Percentiles rank a stretch among this genome's conserved stretches.
These are phyloP conservation scores for Penaeus monodon DNA, from an alignment of 2,888 invertebrate genomes.

Conservation along the genomic window DNA sequence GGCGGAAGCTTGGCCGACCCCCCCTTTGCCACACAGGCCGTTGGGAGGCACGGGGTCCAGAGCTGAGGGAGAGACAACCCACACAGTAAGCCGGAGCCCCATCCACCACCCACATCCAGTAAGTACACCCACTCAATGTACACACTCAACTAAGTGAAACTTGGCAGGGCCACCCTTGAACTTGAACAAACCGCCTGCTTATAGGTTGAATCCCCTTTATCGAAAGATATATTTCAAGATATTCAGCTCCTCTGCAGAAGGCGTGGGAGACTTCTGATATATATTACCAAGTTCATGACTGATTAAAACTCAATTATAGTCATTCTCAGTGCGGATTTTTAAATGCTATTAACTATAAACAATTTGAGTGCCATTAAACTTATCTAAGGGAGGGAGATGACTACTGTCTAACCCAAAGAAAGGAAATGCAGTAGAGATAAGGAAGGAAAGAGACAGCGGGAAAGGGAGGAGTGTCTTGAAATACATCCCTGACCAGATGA, in stretches of 20 bases:
- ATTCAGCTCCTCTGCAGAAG: too few relatives aligned
- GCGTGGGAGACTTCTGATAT: too few relatives aligned
- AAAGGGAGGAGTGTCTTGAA: not conserved
- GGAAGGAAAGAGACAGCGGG: not conserved
- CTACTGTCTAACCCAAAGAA: conserved; percentile 14
- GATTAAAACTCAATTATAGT: not conserved
- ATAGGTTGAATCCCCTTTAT: too few relatives aligned
- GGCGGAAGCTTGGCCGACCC: conserved; percentile 42
- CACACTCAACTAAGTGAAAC: conserved; percentile 5
- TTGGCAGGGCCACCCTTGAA: too few relatives aligned
- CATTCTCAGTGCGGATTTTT: not conserved
- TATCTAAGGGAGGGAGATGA: conserved; percentile 28
- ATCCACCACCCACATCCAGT: conserved; percentile 18
- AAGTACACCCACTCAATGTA: conserved; percentile 1
- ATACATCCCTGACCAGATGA: too few relatives aligned
- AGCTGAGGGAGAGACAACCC: conserved; percentile 60
- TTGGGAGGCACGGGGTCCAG: conserved; percentile 53
- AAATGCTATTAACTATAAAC: not conserved
- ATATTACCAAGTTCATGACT: not conserved
- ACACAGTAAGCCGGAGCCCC: conserved; percentile 49
- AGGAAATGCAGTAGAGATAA: not conserved
- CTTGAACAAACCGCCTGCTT: too few relatives aligned
- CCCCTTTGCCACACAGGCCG: conserved; percentile 55
- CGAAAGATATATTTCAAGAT: too few relatives aligned
- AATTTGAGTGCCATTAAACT: conserved; percentile 11